These are phyloP conservation scores for Cephus sareptanus DNA, from an alignment of 2,888 invertebrate species.

Conservation along the genomic window DNA sequence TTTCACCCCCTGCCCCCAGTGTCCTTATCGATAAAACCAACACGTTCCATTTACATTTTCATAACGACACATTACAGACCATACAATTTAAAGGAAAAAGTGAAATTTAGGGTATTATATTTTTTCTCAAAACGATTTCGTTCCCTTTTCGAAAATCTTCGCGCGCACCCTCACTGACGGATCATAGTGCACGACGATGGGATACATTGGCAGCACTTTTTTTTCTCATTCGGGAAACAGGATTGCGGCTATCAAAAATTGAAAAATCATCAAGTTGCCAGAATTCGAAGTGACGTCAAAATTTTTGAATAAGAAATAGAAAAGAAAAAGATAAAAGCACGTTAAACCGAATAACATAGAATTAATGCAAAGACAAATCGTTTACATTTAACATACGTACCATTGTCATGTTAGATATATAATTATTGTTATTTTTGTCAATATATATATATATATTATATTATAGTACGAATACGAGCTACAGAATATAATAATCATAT, in stretches of 20 bases:
- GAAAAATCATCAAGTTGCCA: background rate
- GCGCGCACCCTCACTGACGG: background rate
- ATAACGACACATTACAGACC: background rate
- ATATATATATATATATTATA: constrained; percentile 29
- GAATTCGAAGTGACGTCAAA: background rate
- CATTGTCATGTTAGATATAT: constrained; percentile 34
- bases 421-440: constrained; percentile 36
- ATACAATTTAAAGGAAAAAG: background rate
- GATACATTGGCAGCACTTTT: background rate
- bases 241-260: background rate
- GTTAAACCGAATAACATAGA: background rate
- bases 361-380: background rate
- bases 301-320: background rate
- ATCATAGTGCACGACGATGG: background rate
- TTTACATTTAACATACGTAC: constrained; percentile 9
- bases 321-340: background rate
- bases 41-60: background rate
- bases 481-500: constrained; percentile 33
- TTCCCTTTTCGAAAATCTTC: background rate
- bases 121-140: background rate
- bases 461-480: constrained; percentile 19
- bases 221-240: background rate
- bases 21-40: background rate
- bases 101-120: background rate
- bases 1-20: background rate